Evolutionary conservation across 1,140 invertebrate species (phyloP).

Genomic region (Littorina saxatilis): DNA sequence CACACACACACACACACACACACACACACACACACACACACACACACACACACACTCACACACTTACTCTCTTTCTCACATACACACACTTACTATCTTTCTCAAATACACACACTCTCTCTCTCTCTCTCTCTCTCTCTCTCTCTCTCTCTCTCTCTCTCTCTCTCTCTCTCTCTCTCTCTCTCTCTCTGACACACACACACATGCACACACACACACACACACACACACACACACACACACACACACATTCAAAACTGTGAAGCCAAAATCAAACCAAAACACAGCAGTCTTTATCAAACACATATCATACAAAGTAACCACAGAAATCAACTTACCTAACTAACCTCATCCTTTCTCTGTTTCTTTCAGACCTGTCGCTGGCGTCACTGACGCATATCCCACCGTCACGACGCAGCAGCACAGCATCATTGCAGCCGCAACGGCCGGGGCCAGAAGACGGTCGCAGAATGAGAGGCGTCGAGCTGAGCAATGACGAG

Average conservation of each 20-base stretch:
- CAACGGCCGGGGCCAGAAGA: slow-evolving; percentile 38
- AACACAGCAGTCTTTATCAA: too few relatives aligned
- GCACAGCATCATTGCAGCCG: slow-evolving; percentile 41
- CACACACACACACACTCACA: not conserved
- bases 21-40: slow-evolving; percentile 22
- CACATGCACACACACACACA: slow-evolving; percentile 2
- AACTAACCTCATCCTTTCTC: too few relatives aligned
- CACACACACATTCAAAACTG: slow-evolving; percentile 2
- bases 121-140: too few relatives aligned
- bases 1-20: slow-evolving; percentile 17
- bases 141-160: too few relatives aligned
- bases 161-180: too few relatives aligned
- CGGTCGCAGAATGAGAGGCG: slow-evolving; percentile 15
- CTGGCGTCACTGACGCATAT: slow-evolving; percentile 56
- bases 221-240: not conserved
- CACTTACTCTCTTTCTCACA: not conserved
- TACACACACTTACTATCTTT: not conserved
- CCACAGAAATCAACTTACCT: too few relatives aligned
- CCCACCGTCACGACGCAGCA: slow-evolving; percentile 13
- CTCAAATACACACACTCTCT: not conserved
- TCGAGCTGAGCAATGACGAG: not conserved
- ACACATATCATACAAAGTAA: too few relatives aligned
- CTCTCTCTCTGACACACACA: not conserved
- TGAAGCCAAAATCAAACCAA: too few relatives aligned
- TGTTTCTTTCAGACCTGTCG: slow-evolving; percentile 58